Evolutionary conservation across 2,113 vertebrate genomes (phyloP), one percentile per base, ranked within the genome.

Genomic region (Phylloscopus trochiloides): DNA sequence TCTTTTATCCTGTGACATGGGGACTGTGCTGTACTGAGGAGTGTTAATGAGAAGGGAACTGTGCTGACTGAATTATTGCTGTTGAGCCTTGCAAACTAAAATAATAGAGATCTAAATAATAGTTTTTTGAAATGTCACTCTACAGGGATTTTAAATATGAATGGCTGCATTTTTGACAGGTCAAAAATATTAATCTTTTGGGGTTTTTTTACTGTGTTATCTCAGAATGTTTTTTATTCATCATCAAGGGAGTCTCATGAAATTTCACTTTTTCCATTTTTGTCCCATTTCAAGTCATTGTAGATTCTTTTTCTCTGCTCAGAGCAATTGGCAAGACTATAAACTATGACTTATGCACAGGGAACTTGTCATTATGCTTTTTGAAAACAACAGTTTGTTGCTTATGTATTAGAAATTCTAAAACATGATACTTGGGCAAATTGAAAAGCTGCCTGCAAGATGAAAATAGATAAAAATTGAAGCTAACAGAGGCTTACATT

Each of bases 241-340:
- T 45, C 66, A 76, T 90, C 40, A 38, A 29, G 45, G 15, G 17
- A 75, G 28, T 66, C 51, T 70, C 24, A 32, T 54, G 16, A 29
- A 82, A 95, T 93, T 92, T 90, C 16, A 28, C 9, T 84, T 96
- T 91, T 40, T 74, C 84, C 55, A 73, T 87, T 86, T 92, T 88
- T 18, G 42, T 80, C 90, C 43, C 17, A 9, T 50, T 86, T 94
- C 52, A 50, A 45, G n/a, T 52, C 50, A 51, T 12, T 20, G 47
- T 73, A 68, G 63, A 29, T 86, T 93, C 63, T 92, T 95, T 86
- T 76, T 74, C 89, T 72, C 36, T 73, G 34, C 50, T 52, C 3
- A 48, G 25, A 85, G 34, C 17, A 10, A 3, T 90, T 88, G 7
- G 6, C 31, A 88, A 95, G 68, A 31, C 59, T 45, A 13, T 42